Conservation (phyloP, 2,888 invertebrate genomes). For the Hirtodrosophila alboralis region DNA sequence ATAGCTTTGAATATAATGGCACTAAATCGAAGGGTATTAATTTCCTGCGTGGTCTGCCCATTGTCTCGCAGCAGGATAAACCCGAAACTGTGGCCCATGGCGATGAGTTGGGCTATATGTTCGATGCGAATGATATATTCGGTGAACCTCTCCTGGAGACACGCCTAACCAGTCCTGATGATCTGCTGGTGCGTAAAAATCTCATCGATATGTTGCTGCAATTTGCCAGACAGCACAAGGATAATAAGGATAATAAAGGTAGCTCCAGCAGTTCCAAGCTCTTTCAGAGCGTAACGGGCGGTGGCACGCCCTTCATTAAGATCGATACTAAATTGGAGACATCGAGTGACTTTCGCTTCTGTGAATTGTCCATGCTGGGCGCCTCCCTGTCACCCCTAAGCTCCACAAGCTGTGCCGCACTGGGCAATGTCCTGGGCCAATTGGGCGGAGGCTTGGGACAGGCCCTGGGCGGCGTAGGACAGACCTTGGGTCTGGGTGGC, state of each 20-base stretch:
- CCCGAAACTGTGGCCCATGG: constrained; percentile 86
- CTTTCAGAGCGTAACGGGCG: constrained; percentile 83
- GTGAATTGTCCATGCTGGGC: constrained; percentile 82
- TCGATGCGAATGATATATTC: constrained; percentile 87
- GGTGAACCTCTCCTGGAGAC: constrained; percentile 85
- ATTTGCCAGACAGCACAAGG: constrained; percentile 85
- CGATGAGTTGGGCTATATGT: constrained; percentile 89
- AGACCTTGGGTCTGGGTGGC: constrained; percentile 38
- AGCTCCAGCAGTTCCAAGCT: constrained; percentile 51
- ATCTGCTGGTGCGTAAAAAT: constrained; percentile 87
- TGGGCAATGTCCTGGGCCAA: constrained; percentile 68
- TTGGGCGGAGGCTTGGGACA: constrained; percentile 60
- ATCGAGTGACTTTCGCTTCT: constrained; percentile 84
- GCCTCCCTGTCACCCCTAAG: constrained; percentile 75
- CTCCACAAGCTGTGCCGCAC: constrained; percentile 76
- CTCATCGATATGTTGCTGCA: constrained; percentile 88
- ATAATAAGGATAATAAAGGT: not conserved
- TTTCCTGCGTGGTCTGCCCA: constrained; percentile 88
- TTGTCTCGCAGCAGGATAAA: constrained; percentile 84
- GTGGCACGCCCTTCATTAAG: constrained; percentile 86
- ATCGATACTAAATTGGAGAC: constrained; percentile 85
- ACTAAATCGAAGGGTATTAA: constrained; percentile 86
- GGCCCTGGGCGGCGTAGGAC: constrained; percentile 56
- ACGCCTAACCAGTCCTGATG: constrained; percentile 85
- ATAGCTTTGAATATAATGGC: constrained; percentile 90